phyloP scores from a whole-genome alignment of 2,888 invertebrate species.

The Athalia rosae region DNA sequence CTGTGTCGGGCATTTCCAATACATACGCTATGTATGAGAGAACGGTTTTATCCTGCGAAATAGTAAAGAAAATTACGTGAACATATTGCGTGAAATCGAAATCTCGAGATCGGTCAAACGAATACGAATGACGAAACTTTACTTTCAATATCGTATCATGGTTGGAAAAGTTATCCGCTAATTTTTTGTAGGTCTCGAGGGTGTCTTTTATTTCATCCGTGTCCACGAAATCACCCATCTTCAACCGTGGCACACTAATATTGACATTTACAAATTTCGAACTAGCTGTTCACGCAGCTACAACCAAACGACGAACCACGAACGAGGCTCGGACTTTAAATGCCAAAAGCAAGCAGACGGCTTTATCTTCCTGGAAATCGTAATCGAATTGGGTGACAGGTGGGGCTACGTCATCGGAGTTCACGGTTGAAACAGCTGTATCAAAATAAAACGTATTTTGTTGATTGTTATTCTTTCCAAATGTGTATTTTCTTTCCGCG shows the following conservation, averaged over 20 bases:
- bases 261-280: constrained; percentile 51
- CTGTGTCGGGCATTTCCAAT: constrained; percentile 66
- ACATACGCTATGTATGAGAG: constrained; percentile 70
- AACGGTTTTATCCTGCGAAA: constrained; percentile 70
- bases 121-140: constrained; percentile 35
- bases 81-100: constrained; percentile 20
- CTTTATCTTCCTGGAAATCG: neutral
- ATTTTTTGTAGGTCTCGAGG: constrained; percentile 68
- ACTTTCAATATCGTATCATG: constrained; percentile 72
- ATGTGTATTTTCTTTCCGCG: neutral
- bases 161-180: constrained; percentile 69
- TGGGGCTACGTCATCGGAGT: neutral
- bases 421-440: neutral
- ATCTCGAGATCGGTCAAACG: neutral
- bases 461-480: neutral
- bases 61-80: constrained; percentile 9
- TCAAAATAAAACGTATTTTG: neutral
- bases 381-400: neutral
- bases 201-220: constrained; percentile 66
- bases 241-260: constrained; percentile 46
- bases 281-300: constrained; percentile 30
- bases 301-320: neutral
- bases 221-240: constrained; percentile 65
- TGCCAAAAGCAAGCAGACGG: neutral
- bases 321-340: neutral